Base-by-base conservation (phyloP, 2,797 vertebrate genomes). In the Parauchenoglanis ngamensis region DNA sequence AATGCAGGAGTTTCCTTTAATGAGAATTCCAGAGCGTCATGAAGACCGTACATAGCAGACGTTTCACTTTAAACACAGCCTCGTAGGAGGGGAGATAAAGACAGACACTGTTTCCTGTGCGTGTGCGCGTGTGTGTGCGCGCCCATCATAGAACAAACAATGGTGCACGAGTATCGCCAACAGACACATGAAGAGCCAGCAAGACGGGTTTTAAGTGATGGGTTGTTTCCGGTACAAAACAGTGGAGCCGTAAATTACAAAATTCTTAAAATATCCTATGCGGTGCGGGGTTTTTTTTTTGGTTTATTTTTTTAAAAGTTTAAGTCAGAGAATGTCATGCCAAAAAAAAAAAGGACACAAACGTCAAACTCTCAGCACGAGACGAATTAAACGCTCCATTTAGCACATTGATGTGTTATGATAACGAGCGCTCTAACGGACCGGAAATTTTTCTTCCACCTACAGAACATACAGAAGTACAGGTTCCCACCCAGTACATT, bases 1-100 rank as follows among this genome's bases (percentile, higher is more conserved):
- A 11, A 86, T 28, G 65, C 52, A 63, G 73, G 80, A 77, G 81
- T 49, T 83, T 72, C 68, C 61, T 86, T 68, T 86, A 85, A 89
- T 68, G 82, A 87, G 87, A 89, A 87, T 68, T 87, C 72, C 90
- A 90, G 87, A 85, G 88, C 6, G 56, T 75, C 76, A 56, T 28
- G 46, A 52, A 49, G 49, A 21, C 17, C 0, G 28, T 35, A 78
- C n/a, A 57, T 17, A 54, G n/a, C 75, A 54, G 49, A 59, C 28
- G 49, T 75, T 56, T 75, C 21, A 56, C 57, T 84, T 61, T 75
- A 49, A 80, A 77, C 25, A 78, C 21, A 8, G 72, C 13, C 82
- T 81, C 72, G 72, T 12, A 56, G 76, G 80, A 87, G 67, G 61
- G 67, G 87, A 86, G 87, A 92, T 87, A 89, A 91, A 89, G 10